These are phyloP conservation scores for Xiphophorus birchmanni DNA, from an alignment of 2,797 vertebrate genomes.

Conservation along the genomic window DNA sequence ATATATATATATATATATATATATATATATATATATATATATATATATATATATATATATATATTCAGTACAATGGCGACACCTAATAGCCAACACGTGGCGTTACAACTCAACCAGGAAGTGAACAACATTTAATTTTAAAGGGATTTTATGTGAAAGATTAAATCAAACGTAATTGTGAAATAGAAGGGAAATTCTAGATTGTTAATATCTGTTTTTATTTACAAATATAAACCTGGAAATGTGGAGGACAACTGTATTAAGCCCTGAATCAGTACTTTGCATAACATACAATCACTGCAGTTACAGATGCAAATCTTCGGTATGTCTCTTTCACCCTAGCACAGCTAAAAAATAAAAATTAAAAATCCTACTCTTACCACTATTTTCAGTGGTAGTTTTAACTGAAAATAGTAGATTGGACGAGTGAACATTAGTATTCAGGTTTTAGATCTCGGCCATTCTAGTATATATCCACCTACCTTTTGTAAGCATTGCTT, in stretches of 20 bases:
- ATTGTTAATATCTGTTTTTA: neutral
- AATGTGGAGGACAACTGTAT: neutral
- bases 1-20: no score
- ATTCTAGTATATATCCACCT: neutral
- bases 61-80: constrained; percentile 16
- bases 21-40: neutral
- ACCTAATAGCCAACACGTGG: constrained; percentile 16
- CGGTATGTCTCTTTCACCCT: neutral
- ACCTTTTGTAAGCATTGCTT: neutral
- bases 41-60: neutral
- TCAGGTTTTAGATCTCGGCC: neutral
- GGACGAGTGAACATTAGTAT: neutral
- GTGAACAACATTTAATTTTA: constrained; percentile 24
- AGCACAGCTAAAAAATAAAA: neutral
- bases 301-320: neutral
- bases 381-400: no score
- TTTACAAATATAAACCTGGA: neutral
- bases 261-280: neutral
- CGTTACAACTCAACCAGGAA: constrained; percentile 6
- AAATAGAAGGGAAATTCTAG: neutral
- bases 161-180: neutral
- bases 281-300: neutral
- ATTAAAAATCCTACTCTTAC: no score
- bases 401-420: neutral
- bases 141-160: neutral